phyloP scores from a whole-genome alignment of 2,797 vertebrate genomes.

The Sebastiscus albofasciatus region DNA sequence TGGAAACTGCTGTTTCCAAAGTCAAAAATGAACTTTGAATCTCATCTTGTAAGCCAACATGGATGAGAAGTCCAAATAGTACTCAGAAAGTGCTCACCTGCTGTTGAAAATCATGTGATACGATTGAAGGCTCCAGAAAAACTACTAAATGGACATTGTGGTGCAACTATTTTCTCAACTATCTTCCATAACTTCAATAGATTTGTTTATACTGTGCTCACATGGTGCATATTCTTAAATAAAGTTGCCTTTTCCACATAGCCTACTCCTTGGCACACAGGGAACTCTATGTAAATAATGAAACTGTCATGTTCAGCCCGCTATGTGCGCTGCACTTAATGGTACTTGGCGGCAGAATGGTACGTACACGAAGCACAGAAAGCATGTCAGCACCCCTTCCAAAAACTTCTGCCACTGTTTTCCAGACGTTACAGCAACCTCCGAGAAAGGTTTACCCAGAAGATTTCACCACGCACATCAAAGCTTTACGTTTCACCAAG shows the following conservation, averaged over 20 bases:
- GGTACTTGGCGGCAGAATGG: neutral
- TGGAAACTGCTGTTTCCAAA: neutral
- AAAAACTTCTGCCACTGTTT: slow-evolving; percentile 6
- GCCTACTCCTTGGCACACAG: neutral
- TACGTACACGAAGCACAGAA: neutral
- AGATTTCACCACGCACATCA: neutral
- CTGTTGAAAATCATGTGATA: neutral
- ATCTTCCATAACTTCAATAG: neutral
- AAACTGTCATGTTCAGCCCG: neutral
- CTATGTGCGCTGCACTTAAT: neutral
- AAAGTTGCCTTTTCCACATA: neutral
- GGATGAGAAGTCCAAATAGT: neutral
- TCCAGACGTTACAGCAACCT: neutral
- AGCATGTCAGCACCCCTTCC: neutral
- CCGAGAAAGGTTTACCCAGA: neutral
- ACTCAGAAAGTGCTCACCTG: neutral
- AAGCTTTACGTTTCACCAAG: slow-evolving; percentile 1
- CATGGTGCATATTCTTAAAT: neutral
- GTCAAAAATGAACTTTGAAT: neutral
- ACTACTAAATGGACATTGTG: neutral
- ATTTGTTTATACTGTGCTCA: neutral
- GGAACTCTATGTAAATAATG: neutral
- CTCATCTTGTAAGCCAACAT: neutral
- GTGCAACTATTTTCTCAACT: neutral
- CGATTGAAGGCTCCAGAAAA: neutral